phyloP scores from a whole-genome alignment of 1,140 invertebrate species.

The Marisa cornuarietis region DNA sequence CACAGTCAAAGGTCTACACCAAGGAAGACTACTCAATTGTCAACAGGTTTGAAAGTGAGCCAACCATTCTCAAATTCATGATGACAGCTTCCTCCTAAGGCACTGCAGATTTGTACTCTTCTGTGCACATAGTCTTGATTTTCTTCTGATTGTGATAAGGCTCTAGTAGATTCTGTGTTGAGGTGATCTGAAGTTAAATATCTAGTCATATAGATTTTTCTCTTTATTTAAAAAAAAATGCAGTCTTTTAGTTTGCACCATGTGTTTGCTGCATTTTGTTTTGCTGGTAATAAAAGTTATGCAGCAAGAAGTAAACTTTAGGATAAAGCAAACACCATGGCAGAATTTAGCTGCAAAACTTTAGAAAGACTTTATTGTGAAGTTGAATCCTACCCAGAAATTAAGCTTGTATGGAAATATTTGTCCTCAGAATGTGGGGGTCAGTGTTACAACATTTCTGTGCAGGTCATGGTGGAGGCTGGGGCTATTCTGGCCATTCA shows the following conservation, averaged over 20 bases:
- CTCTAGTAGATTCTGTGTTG: no score
- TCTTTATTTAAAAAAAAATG: no score
- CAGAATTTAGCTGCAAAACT: background rate
- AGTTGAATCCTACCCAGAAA: background rate
- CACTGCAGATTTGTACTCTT: no score
- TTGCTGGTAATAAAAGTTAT: no score
- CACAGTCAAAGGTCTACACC: slow-evolving; percentile 69
- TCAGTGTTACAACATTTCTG: background rate
- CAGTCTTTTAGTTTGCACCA: no score
- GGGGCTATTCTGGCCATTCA: slow-evolving; percentile 96
- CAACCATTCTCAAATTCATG: background rate
- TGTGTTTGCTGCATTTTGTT: no score
- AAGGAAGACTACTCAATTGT: slow-evolving; percentile 86
- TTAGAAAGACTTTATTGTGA: background rate
- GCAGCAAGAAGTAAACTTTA: background rate
- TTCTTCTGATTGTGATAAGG: no score
- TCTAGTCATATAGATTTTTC: no score
- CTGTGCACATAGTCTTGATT: no score
- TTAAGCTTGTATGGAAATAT: background rate
- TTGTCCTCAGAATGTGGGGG: slow-evolving; percentile 5
- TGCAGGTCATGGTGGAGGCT: slow-evolving; percentile 89
- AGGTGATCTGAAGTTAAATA: no score
- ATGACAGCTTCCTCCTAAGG: background rate
- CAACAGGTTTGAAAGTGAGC: slow-evolving; percentile 88
- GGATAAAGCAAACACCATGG: background rate